Percentiles rank a stretch among this genome's conserved stretches.
phyloP scores from a whole-genome alignment of 2,888 invertebrate species.

The Elgonia sp. region DNA sequence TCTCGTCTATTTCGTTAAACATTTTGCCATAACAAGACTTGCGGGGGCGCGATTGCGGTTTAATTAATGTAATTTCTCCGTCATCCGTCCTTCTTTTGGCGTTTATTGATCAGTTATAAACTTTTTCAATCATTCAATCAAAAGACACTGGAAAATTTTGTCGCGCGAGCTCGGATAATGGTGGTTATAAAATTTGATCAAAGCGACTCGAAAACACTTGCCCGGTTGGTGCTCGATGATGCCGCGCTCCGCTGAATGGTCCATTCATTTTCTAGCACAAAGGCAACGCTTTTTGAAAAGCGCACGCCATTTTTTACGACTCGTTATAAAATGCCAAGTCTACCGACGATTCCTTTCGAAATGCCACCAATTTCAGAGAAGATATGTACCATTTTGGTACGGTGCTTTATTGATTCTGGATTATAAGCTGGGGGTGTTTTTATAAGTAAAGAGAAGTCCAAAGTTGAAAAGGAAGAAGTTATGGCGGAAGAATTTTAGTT shows the following conservation, averaged over 20 bases:
- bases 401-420: too few species aligned
- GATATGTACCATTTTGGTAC: too few species aligned
- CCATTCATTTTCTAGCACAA: slow-evolving; percentile 39
- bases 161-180: slow-evolving; percentile 12
- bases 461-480: too few species aligned
- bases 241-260: slow-evolving; percentile 4
- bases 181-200: slow-evolving; percentile 40
- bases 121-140: slow-evolving; percentile 30
- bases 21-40: slow-evolving; percentile 40
- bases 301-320: slow-evolving; percentile 27
- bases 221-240: background rate
- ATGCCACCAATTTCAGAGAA: background rate
- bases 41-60: background rate
- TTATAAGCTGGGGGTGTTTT: too few species aligned
- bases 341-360: background rate
- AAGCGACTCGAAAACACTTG: slow-evolving; percentile 36
- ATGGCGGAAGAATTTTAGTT: too few species aligned
- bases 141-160: slow-evolving; percentile 5
- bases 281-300: slow-evolving; percentile 22
- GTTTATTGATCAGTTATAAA: slow-evolving; percentile 10
- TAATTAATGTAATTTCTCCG: slow-evolving; percentile 33
- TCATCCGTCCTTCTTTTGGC: background rate
- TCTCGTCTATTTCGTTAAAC: slow-evolving; percentile 29
- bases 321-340: slow-evolving; percentile 17
- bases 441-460: too few species aligned